Evolutionary conservation across 2,888 invertebrate genomes (phyloP).

Genomic region (Agapostemon virescens): DNA sequence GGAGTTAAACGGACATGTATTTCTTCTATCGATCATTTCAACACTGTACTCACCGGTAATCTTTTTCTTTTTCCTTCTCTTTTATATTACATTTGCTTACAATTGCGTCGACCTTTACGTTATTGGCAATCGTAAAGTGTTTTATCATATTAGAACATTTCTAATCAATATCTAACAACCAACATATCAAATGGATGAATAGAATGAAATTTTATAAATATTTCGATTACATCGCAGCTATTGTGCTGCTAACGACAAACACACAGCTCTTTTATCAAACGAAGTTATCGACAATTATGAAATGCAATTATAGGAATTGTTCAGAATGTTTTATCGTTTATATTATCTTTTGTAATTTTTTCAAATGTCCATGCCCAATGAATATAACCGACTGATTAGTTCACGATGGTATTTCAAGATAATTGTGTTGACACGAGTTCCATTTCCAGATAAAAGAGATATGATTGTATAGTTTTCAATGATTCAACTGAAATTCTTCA

Average conservation of each 20-base stretch:
- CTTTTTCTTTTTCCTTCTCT: neutral
- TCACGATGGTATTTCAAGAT: conserved; percentile 22
- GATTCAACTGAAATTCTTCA: conserved; percentile 31
- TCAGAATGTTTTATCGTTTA: neutral
- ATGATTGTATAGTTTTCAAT: conserved; percentile 14
- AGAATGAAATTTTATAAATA: neutral
- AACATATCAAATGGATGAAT: neutral
- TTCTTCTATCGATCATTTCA: neutral
- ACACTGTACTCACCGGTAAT: neutral
- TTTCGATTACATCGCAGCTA: neutral
- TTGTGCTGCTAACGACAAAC: neutral
- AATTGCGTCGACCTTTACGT: neutral
- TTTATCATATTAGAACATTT: neutral
- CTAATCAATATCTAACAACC: neutral
- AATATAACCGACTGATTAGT: conserved; percentile 18
- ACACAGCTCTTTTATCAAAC: neutral
- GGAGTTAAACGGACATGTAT: neutral
- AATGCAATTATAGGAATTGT: neutral
- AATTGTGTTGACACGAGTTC: conserved; percentile 16
- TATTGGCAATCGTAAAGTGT: neutral
- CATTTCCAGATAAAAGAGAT: conserved; percentile 9
- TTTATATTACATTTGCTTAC: neutral
- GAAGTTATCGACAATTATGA: neutral
- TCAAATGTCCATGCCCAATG: neutral
- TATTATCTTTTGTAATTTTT: neutral